Evolutionary conservation across 2,797 vertebrate species (phyloP).

Genomic region (Aviceda leuphotes): DNA sequence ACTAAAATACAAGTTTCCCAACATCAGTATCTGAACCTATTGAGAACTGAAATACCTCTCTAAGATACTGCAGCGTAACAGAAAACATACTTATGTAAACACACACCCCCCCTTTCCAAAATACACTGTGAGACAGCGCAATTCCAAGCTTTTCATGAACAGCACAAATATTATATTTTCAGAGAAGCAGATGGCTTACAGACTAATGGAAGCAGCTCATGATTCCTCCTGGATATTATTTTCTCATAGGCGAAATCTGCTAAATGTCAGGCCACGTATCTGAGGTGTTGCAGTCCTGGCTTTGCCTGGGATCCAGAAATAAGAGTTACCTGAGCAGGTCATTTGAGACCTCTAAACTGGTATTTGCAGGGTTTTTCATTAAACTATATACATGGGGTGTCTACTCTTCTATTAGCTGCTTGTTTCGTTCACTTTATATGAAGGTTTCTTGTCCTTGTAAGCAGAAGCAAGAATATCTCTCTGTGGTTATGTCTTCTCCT

Average conservation of each 20-base stretch:
- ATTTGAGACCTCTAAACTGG: not conserved
- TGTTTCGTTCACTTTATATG: not conserved
- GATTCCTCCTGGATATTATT: not conserved
- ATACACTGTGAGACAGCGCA: not conserved
- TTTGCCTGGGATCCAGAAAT: not conserved
- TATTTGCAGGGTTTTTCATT: not conserved
- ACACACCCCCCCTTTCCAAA: not conserved
- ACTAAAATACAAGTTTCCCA: not conserved
- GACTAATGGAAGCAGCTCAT: not conserved
- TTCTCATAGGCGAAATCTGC: not conserved
- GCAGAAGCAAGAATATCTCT: not conserved
- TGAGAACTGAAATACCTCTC: not conserved
- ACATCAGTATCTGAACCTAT: not conserved
- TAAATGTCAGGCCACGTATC: not conserved
- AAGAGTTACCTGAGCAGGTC: not conserved
- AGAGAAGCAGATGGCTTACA: not conserved
- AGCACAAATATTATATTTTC: not conserved
- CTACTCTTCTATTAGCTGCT: not conserved
- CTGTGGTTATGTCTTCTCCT: not conserved
- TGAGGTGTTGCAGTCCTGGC: not conserved
- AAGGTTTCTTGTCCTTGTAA: not conserved
- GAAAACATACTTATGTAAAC: not conserved
- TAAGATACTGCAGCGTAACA: not conserved
- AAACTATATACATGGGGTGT: not conserved
- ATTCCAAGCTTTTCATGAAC: not conserved